These are phyloP conservation scores for Bergia puertoricense DNA, from an alignment of 92 coral and sea anemone genomes.

Conservation along the genomic window DNA sequence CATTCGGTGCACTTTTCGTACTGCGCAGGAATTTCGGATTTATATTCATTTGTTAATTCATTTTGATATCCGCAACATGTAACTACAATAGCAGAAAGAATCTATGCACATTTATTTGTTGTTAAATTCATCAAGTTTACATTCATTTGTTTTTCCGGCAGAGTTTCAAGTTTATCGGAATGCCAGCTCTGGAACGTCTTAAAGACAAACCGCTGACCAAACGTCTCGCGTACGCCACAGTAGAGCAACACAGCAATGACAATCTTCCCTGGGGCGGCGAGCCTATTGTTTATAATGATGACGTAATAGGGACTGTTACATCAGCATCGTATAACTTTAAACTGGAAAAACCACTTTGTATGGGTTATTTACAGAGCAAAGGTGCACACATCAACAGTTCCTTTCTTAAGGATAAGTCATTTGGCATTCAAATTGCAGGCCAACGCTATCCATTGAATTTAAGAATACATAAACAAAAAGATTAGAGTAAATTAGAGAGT, in stretches of 20 bases:
- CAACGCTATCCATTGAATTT: constrained; percentile 17
- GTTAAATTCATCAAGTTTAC: not conserved
- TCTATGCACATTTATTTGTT: too few relatives aligned
- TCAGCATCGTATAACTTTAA: constrained; percentile 74
- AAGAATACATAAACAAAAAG: not conserved
- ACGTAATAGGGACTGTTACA: constrained; percentile 68
- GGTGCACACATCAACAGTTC: not conserved
- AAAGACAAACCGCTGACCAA: constrained; percentile 40
- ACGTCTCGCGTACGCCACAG: constrained; percentile 62
- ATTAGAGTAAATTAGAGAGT: not conserved
- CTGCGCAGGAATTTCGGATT: too few relatives aligned
- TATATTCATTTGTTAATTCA: too few relatives aligned
- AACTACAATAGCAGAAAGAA: too few relatives aligned
- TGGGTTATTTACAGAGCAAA: constrained; percentile 46
- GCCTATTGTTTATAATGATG: constrained; percentile 68
- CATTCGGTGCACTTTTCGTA: too few relatives aligned
- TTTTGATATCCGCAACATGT: too few relatives aligned
- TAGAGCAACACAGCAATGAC: constrained; percentile 65
- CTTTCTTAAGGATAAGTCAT: not conserved
- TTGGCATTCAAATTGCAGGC: constrained; percentile 14
- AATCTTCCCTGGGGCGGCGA: constrained; percentile 95
- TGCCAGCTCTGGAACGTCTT: constrained; percentile 18
- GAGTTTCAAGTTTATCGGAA: constrained; percentile 36
- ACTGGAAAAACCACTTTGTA: constrained; percentile 62
- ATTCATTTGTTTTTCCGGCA: not conserved